Base-by-base conservation (phyloP, 2,113 vertebrate genomes). In the Coryphaenoides rupestris region DNA sequence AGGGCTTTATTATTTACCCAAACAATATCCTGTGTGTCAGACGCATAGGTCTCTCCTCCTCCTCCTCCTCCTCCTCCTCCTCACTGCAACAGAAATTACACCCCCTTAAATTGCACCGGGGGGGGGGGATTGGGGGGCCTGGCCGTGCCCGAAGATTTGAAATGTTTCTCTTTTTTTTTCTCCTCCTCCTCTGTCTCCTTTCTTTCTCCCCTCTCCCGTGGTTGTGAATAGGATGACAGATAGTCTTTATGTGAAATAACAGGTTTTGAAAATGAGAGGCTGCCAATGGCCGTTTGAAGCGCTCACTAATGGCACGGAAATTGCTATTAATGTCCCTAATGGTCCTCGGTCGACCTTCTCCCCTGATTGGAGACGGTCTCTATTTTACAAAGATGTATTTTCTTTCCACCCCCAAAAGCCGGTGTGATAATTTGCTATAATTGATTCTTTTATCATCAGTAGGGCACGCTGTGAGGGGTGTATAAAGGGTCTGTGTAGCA, bases 251-350 rank as follows among this genome's bases (percentile, higher is more conserved):
- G 88, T 91, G 84, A 98, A 98, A 98, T 99, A 95, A 97, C 92
- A 98, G 95, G 93, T 92, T 98, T 93, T 90, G 84, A 93, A 91
- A 96, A 98, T 98, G 93, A 98, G 93, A 92, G 94, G 92, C 90
- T 97, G 95, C 94, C 95, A 99, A 84, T 87, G 73, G 83, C 86
- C 81, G 74, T 84, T 86, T 84, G 77, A 79, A 76, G 70, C 89
- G 88, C 91, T 92, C 93, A 89, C 91, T 88, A 94, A 94, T 93
- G 94, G 93, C 91, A 90, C 89, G 88, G 91, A 95, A 95, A 95
- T 94, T 93, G 92, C 93, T 93, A 93, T 94, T 95, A 95, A 94
- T 95, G 94, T 94, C 91, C 90, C 90, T 88, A 93, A 93, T 92
- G 93, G 92, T 92, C 93, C 94, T 94, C 93, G 93, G 92, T 90